A percentile compares a stretch with the other conserved stretches of the same genome.
Evolutionary conservation across 2,113 vertebrate species (phyloP).

Genomic region (Periophthalmus modestus): DNA sequence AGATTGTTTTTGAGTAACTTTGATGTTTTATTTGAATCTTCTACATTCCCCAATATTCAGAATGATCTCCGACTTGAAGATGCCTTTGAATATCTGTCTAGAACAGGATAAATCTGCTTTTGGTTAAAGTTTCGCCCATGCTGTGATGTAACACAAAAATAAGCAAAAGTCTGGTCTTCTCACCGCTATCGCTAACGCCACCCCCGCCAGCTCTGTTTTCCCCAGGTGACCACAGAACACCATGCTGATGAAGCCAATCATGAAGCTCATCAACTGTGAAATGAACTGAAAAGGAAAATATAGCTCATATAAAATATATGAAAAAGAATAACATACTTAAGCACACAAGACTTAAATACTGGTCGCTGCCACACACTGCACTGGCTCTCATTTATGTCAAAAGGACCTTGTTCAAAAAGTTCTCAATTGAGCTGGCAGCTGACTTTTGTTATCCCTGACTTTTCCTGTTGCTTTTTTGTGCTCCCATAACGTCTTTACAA

Average conservation of each 20-base stretch:
- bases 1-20: too few relatives aligned
- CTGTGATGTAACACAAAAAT: constrained; percentile 1
- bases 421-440: constrained; percentile 36
- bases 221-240: constrained; percentile 92
- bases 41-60: neutral
- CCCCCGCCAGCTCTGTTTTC: constrained; percentile 82
- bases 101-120: neutral
- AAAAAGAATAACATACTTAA: constrained; percentile 16
- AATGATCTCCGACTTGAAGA: constrained; percentile 8
- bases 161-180: constrained; percentile 32
- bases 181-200: constrained; percentile 83
- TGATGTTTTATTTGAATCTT: neutral
- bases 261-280: constrained; percentile 86
- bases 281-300: constrained; percentile 76
- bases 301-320: neutral
- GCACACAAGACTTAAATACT: constrained; percentile 22
- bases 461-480: constrained; percentile 37
- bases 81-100: neutral
- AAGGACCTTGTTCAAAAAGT: constrained; percentile 21
- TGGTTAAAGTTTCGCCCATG: neutral
- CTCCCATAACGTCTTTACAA: constrained; percentile 40
- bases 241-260: constrained; percentile 87
- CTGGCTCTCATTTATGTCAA: constrained; percentile 24
- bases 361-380: neutral
- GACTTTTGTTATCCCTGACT: constrained; percentile 38